Evolutionary conservation across 2,113 vertebrate genomes (phyloP).

Genomic region (Anoura caudifer): DNA sequence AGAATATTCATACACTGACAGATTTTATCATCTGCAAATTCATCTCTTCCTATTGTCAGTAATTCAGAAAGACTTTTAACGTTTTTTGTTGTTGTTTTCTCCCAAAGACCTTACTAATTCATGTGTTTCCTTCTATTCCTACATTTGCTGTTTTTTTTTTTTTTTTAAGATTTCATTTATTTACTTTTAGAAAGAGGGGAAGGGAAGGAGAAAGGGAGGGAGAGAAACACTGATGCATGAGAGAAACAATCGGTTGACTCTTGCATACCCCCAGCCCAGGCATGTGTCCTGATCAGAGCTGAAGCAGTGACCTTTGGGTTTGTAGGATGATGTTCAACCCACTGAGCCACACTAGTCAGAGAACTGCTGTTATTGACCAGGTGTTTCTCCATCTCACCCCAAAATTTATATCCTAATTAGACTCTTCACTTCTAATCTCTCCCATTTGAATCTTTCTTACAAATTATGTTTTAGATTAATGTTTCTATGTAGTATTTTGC

Average conservation of each 20-base stretch:
- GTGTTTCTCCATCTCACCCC: background rate
- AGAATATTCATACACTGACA: background rate
- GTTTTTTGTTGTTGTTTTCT: background rate
- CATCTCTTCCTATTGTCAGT: background rate
- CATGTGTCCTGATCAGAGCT: too few species aligned
- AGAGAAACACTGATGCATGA: too few species aligned
- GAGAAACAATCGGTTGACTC: too few species aligned
- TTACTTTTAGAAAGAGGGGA: too few species aligned
- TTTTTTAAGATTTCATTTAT: too few species aligned
- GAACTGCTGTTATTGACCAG: background rate
- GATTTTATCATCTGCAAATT: background rate
- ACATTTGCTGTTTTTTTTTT: background rate
- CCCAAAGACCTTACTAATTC: background rate
- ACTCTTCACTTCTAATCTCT: background rate
- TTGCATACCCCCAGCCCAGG: too few species aligned
- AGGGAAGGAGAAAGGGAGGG: too few species aligned
- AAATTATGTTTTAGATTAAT: slow-evolving; percentile 32
- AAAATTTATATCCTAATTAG: background rate
- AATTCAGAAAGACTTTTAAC: background rate
- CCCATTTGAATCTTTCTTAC: background rate
- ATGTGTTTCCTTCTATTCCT: background rate
- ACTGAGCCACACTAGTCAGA: too few species aligned
- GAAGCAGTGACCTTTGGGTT: too few species aligned
- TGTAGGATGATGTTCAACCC: too few species aligned
- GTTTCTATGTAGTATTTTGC: background rate